Evolutionary conservation across 2,113 vertebrate species (phyloP).

Genomic region (Colinus virginianus): DNA sequence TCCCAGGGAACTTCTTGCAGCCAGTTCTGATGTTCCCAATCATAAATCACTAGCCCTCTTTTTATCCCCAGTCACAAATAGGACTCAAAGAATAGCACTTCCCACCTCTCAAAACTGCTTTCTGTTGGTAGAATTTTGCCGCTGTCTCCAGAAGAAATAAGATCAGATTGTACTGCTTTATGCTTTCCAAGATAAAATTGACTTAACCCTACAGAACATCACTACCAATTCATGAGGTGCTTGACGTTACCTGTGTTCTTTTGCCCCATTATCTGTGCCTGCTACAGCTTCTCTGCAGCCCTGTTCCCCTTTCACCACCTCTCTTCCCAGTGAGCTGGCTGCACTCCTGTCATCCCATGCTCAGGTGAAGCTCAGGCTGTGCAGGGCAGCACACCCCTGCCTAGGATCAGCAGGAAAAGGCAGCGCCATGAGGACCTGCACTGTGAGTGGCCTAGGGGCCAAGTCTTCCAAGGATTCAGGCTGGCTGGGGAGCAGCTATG

Average conservation of each 20-base stretch:
- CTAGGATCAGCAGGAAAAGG: neutral
- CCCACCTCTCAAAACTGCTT: neutral
- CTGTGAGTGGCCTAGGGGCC: neutral
- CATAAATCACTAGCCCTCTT: neutral
- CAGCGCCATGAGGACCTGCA: neutral
- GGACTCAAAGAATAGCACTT: neutral
- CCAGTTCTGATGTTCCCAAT: neutral
- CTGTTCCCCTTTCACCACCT: neutral
- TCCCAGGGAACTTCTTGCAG: neutral
- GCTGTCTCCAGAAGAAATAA: neutral
- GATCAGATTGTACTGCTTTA: neutral
- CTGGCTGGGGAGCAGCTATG: neutral
- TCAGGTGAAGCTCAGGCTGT: neutral
- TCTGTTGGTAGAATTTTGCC: neutral
- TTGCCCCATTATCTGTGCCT: neutral
- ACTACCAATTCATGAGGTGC: neutral
- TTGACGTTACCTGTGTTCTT: neutral
- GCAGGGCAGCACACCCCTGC: neutral
- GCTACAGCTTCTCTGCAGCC: neutral
- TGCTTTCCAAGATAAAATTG: neutral
- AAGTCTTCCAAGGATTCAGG: neutral
- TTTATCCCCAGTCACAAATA: rapidly evolving
- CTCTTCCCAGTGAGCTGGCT: neutral
- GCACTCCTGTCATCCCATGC: neutral
- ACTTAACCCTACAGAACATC: too few species aligned